Evolutionary conservation across 2,113 vertebrate genomes (phyloP).

Genomic region (Galemys pyrenaicus): DNA sequence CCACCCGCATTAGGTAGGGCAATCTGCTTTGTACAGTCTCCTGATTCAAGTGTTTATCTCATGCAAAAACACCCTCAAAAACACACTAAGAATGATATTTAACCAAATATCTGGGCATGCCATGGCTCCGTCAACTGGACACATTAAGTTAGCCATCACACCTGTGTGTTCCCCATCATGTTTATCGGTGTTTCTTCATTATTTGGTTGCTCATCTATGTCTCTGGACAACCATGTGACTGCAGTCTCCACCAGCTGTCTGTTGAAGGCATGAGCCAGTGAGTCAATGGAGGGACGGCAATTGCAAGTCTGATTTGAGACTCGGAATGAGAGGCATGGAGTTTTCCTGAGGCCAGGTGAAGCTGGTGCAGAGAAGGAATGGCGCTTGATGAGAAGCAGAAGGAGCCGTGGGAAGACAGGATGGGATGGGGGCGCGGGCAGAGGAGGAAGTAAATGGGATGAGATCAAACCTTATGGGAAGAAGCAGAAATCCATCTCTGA

Average conservation of each 20-base stretch:
- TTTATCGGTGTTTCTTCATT: background rate
- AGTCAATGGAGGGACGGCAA: background rate
- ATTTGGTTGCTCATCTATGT: background rate
- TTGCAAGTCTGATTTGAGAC: background rate
- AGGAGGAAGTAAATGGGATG: background rate
- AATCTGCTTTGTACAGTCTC: background rate
- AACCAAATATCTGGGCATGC: background rate
- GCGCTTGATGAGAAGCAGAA: background rate
- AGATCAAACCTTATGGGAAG: background rate
- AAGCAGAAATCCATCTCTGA: background rate
- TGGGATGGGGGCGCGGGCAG: no score
- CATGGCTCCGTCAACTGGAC: background rate
- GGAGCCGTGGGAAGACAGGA: background rate
- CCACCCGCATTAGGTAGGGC: background rate
- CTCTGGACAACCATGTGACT: background rate
- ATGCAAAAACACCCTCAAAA: background rate
- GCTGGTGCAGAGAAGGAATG: fast-evolving
- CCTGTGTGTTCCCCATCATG: no score
- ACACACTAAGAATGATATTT: background rate
- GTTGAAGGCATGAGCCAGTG: background rate
- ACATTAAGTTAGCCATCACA: background rate
- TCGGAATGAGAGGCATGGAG: background rate
- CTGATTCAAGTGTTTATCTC: background rate
- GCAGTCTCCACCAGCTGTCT: background rate
- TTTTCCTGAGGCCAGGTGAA: background rate